These are phyloP conservation scores for Miichthys miiuy DNA, from an alignment of 2,797 vertebrate species.

Conservation along the genomic window DNA sequence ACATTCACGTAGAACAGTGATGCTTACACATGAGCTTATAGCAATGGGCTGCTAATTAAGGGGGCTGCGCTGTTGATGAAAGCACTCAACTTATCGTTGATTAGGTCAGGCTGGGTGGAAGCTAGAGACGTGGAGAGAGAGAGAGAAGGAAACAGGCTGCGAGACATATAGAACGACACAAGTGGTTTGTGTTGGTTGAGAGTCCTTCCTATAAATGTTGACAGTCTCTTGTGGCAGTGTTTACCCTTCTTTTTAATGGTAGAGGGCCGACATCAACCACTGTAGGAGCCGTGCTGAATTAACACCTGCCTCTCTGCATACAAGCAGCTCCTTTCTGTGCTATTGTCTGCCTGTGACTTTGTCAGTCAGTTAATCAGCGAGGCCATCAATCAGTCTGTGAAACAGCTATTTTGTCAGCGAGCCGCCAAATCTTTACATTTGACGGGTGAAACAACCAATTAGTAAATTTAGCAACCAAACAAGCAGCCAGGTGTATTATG, in stretches of 20 bases:
- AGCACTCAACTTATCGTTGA: constrained; percentile 73
- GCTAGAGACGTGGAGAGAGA: constrained; percentile 22
- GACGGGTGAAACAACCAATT: neutral
- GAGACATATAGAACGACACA: constrained; percentile 50
- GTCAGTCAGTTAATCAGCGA: constrained; percentile 59
- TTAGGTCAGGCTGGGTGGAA: constrained; percentile 67
- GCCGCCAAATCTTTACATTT: constrained; percentile 7
- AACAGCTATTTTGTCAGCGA: constrained; percentile 19
- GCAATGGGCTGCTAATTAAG: constrained; percentile 73
- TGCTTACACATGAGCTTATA: constrained; percentile 77
- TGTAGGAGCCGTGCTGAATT: constrained; percentile 55
- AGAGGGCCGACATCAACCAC: constrained; percentile 59
- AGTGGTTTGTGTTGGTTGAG: constrained; percentile 62
- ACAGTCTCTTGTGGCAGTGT: constrained; percentile 68
- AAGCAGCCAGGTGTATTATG: neutral
- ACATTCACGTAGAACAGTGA: constrained; percentile 55
- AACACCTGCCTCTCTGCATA: constrained; percentile 69
- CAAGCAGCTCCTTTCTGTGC: constrained; percentile 54
- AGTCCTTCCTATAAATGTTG: constrained; percentile 69
- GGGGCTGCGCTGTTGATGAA: constrained; percentile 72
- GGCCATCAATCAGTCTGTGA: constrained; percentile 40
- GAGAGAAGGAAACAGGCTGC: constrained; percentile 30
- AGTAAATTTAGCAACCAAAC: neutral
- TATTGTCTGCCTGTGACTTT: constrained; percentile 60
- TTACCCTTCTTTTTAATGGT: constrained; percentile 68